These are phyloP conservation scores for Cryptotis parvus DNA, from an alignment of 2,113 vertebrate genomes.

Conservation along the genomic window DNA sequence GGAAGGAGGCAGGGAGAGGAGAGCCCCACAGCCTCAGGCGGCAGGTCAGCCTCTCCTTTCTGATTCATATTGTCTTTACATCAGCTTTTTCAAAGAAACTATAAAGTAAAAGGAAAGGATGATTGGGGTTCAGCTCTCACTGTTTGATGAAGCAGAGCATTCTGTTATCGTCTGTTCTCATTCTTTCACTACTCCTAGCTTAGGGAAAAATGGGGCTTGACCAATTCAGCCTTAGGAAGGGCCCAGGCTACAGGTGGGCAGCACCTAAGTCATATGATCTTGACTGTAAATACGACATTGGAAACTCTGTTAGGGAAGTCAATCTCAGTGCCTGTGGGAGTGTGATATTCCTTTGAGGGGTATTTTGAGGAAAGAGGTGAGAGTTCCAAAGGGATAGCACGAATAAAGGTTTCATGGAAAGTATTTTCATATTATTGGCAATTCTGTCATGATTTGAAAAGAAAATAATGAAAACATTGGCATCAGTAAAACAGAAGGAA, in stretches of 20 bases:
- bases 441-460: conserved; percentile 35
- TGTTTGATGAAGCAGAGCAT: background rate
- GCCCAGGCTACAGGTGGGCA: background rate
- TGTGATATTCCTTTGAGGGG: too few species aligned
- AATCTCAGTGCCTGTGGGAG: conserved; percentile 15
- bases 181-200: background rate
- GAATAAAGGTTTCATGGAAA: conserved; percentile 27
- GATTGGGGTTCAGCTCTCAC: background rate
- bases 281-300: background rate
- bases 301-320: background rate
- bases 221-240: background rate
- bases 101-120: background rate
- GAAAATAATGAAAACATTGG: conserved; percentile 20
- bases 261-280: background rate
- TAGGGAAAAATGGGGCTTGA: background rate
- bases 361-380: background rate
- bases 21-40: too few species aligned
- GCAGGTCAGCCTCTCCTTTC: too few species aligned
- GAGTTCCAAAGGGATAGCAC: background rate
- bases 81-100: too few species aligned
- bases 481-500: background rate
- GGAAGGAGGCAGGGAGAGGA: background rate
- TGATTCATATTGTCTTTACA: too few species aligned
- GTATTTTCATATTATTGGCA: background rate
- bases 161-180: too few species aligned